These are phyloP conservation scores for Trissonchulus latispiculum DNA, from an alignment of 2,888 invertebrate genomes.

Conservation along the genomic window DNA sequence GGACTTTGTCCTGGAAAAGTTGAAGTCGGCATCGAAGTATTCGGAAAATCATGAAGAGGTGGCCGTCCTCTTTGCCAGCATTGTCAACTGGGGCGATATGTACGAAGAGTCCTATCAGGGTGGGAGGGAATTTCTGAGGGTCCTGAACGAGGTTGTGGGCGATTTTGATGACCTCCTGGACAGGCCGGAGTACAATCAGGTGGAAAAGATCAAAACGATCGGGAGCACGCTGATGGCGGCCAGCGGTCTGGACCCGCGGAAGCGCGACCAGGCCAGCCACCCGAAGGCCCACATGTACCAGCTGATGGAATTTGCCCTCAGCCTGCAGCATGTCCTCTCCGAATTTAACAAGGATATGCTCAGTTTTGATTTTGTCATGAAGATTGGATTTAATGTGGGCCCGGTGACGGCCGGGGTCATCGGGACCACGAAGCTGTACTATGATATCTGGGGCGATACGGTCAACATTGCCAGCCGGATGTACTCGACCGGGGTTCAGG, in stretches of 20 bases:
- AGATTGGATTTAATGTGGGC: slow-evolving; percentile 65
- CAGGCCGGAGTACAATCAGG: slow-evolving; percentile 53
- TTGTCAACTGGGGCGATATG: slow-evolving; percentile 93
- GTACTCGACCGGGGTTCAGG: slow-evolving; percentile 86
- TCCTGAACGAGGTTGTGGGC: slow-evolving; percentile 85
- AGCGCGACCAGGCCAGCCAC: slow-evolving; percentile 56
- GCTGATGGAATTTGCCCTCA: slow-evolving; percentile 82
- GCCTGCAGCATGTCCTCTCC: slow-evolving; percentile 73
- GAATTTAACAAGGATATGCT: slow-evolving; percentile 79
- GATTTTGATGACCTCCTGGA: slow-evolving; percentile 88
- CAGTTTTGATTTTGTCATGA: slow-evolving; percentile 71
- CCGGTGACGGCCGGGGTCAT: slow-evolving; percentile 93
- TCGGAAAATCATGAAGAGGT: slow-evolving; percentile 85
- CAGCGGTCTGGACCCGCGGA: slow-evolving; percentile 74
- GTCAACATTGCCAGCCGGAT: slow-evolving; percentile 93
- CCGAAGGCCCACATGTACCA: slow-evolving; percentile 69
- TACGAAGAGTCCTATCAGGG: slow-evolving; percentile 93
- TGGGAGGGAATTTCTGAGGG: slow-evolving; percentile 83
- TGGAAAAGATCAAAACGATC: slow-evolving; percentile 96
- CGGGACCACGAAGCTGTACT: slow-evolving; percentile 86
- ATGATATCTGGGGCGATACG: slow-evolving; percentile 97
- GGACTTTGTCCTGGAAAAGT: slow-evolving; percentile 79
- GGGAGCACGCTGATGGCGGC: slow-evolving; percentile 94
- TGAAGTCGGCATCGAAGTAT: slow-evolving; percentile 78
- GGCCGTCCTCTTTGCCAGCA: slow-evolving; percentile 87